phyloP scores from a whole-genome alignment of 1,140 invertebrate genomes.

The Diabrotica undecimpunctata region DNA sequence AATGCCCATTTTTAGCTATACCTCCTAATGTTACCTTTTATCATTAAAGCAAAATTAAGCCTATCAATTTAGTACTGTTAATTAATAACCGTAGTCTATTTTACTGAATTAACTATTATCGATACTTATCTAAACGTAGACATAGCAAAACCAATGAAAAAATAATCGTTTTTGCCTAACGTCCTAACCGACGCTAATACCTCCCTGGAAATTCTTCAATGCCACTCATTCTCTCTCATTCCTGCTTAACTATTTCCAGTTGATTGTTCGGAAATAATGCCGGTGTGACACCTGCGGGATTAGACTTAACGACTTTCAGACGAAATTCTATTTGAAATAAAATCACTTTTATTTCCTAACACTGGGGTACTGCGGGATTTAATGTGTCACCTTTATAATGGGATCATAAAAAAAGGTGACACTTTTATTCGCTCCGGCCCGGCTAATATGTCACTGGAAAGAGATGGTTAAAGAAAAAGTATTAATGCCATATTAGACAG shows the following conservation, averaged over 20 bases:
- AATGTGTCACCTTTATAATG: slow-evolving; percentile 2
- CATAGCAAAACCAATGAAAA: too few species aligned
- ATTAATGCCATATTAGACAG: too few species aligned
- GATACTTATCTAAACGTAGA: too few species aligned
- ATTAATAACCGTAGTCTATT: too few species aligned
- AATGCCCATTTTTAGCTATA: too few species aligned
- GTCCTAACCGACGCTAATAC: too few species aligned
- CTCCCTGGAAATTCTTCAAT: background rate
- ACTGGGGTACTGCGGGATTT: background rate
- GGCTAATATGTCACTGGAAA: background rate
- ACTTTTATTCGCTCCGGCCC: background rate
- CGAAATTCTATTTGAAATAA: background rate
- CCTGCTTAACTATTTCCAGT: background rate
- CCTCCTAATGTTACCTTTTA: too few species aligned
- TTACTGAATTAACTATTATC: too few species aligned
- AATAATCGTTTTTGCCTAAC: too few species aligned
- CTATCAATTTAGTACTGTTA: too few species aligned
- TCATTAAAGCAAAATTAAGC: too few species aligned
- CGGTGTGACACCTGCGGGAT: background rate
- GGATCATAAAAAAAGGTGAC: slow-evolving; percentile 1
- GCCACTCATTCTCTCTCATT: background rate
- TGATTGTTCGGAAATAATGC: slow-evolving; percentile 1
- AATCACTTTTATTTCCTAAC: slow-evolving; percentile 1
- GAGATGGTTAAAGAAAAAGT: background rate
- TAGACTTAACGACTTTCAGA: slow-evolving; percentile 1